Percentiles rank a stretch among this genome's conserved stretches.
These are phyloP conservation scores for Falco cherrug DNA, from an alignment of 2,797 vertebrate species.

Conservation along the genomic window DNA sequence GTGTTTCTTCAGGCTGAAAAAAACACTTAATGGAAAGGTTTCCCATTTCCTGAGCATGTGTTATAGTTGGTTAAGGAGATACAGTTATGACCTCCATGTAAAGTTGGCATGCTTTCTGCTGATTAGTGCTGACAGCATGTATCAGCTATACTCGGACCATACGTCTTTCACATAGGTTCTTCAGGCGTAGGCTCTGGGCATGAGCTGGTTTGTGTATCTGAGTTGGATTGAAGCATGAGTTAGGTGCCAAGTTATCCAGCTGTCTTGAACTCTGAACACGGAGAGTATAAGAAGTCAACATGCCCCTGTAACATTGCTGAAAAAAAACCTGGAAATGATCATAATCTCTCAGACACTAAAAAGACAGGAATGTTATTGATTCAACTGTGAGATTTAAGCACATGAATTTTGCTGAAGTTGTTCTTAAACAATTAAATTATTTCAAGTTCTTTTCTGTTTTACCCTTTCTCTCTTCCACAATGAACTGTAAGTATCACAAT, in stretches of 20 bases:
- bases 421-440: neutral
- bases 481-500: neutral
- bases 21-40: neutral
- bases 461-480: neutral
- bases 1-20: neutral
- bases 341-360: neutral
- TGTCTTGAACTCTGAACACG: neutral
- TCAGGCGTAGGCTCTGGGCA: neutral
- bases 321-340: neutral
- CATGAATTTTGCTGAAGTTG: neutral
- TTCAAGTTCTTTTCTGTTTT: neutral
- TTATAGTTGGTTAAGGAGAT: neutral
- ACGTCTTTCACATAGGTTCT: neutral
- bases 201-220: neutral
- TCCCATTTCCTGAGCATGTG: neutral
- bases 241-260: neutral
- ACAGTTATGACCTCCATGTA: neutral
- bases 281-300: neutral
- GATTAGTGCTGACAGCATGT: fast-evolving
- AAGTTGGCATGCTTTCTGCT: neutral
- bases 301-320: neutral
- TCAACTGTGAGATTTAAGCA: neutral
- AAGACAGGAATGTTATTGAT: neutral
- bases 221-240: neutral
- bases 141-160: neutral